Evolutionary conservation across 30 jellyfish, hydroid and myxozoan species (phyloP), one percentile per base, ranked within the genome.

Genomic region (Hydractinia echinata): DNA sequence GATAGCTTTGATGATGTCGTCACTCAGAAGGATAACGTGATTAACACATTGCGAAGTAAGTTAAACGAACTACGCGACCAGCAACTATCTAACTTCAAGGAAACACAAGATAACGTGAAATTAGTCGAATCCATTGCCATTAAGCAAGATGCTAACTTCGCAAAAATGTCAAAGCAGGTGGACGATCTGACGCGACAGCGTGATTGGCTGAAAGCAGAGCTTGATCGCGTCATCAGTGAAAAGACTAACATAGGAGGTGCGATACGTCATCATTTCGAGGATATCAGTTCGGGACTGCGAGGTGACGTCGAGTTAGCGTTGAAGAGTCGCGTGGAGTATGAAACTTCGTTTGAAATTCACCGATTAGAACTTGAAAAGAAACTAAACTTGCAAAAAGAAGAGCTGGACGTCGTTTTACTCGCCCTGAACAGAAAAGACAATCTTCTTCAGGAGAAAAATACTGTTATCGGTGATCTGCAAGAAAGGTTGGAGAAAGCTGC

Each of bases 201-300:
- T 68, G 89, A 76, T 80, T 85, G 87, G 87, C 84, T 90, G 84
- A 85, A 81, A 58, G 66, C 56, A 53, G 94, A 90, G 77, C 84
- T 92, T 69, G 84, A 83, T 52, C 89, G 90, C 10, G 89, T 90
- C 8, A 69, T 84, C 19, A 66, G 69, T 60, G 98, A 92, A 76
- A 87, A 87, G 60, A 68, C 82, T 10, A 55, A 19, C 14, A 87
- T 91, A 62, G 96, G 98, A 14, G 92, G 95, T 15, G 84, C 96
- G 5, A 69, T 83, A 10, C 87, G 72, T 51, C 72, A 71, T 52
- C 95, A 83, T 73, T 92, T 92, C 69, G 95, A 87, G 14, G 66
- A 62, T 61, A 92, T 92, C 50, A 85, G 96, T 79, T 70, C 91
- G 49, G 98, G 98, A 49, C 87, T 92, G 5, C 85, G 98, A n/a